Evolutionary conservation across 2,888 invertebrate species (phyloP), one percentile per base, ranked within the genome.

Genomic region (Pristionchus fissidentatus): DNA sequence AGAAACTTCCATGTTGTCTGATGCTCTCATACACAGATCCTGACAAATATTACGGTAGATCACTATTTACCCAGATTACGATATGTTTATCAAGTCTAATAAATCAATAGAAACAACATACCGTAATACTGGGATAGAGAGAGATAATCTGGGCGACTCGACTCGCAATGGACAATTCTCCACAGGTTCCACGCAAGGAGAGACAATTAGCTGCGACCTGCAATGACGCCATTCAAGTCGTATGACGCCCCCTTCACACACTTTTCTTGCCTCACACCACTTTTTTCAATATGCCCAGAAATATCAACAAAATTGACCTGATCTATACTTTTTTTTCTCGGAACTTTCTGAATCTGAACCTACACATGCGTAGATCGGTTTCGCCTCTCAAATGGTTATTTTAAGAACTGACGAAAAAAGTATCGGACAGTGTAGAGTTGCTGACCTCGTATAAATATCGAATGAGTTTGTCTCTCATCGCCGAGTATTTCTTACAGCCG

Each of bases 1-100:
- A n/a, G 60, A 43, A 10, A 81, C 46, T 22, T 81, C 80, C 62
- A 81, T 60, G 46, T 81, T 81, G 62, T 81, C 80, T 13, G 80
- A 81, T 3, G 80, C 60, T 19, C 80, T 60, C 60, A 81, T 49
- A n/a, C 22, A n/a, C 13, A 81, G 80, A 62, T 81, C 80, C 80
- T 81, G 43, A n/a, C n/a, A n/a, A n/a, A n/a, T n/a, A n/a, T n/a
- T n/a, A n/a, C n/a, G n/a, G n/a, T n/a, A n/a, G n/a, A n/a, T n/a
- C n/a, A n/a, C n/a, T n/a, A n/a, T n/a, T n/a, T n/a, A n/a, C n/a
- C n/a, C n/a, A n/a, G n/a, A n/a, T n/a, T n/a, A n/a, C n/a, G 55
- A 55, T 55, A 4, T 22, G 55, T 22, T 55, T 55, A 15, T 1
- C 38, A n/a, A n/a, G n/a, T 66, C 66, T 10, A 35, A n/a, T 66